These are phyloP conservation scores for Scatophagus argus DNA, from an alignment of 2,113 vertebrate species.

Conservation along the genomic window DNA sequence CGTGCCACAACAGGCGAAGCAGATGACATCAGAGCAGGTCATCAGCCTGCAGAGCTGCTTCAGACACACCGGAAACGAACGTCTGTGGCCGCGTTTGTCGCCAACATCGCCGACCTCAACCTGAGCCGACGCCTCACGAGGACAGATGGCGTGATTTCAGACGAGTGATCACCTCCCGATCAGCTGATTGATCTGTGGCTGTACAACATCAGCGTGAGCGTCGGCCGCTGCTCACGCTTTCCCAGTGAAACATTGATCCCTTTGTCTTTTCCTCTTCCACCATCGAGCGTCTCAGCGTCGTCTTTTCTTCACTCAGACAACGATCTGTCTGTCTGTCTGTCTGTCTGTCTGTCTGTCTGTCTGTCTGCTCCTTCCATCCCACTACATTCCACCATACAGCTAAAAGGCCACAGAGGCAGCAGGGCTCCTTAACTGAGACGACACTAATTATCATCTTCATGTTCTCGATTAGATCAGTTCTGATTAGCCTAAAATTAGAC, in stretches of 20 bases:
- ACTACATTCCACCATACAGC: neutral
- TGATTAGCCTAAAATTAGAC: slow-evolving; percentile 73
- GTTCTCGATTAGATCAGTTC: slow-evolving; percentile 66
- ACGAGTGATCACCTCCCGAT: too few species aligned
- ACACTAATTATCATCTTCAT: slow-evolving; percentile 67
- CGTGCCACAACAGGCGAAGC: too few species aligned
- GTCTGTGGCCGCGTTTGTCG: too few species aligned
- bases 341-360: slow-evolving; percentile 15
- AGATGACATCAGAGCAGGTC: too few species aligned
- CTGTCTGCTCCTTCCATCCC: slow-evolving; percentile 15
- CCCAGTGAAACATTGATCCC: too few species aligned
- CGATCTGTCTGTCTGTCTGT: slow-evolving; percentile 27
- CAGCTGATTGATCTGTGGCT: too few species aligned
- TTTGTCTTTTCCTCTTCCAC: too few species aligned
- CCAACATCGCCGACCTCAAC: neutral
- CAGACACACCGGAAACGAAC: slow-evolving; percentile 1
- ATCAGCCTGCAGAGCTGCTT: neutral
- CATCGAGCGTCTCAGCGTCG: too few species aligned
- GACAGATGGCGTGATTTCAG: too few species aligned
- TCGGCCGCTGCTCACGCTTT: too few species aligned
- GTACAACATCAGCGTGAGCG: too few species aligned
- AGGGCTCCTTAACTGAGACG: slow-evolving; percentile 56
- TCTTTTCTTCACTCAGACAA: too few species aligned
- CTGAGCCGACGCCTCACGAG: neutral
- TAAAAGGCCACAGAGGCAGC: slow-evolving; percentile 38